phyloP scores from a whole-genome alignment of 2,888 invertebrate species.

The Cosmopolites sordidus region DNA sequence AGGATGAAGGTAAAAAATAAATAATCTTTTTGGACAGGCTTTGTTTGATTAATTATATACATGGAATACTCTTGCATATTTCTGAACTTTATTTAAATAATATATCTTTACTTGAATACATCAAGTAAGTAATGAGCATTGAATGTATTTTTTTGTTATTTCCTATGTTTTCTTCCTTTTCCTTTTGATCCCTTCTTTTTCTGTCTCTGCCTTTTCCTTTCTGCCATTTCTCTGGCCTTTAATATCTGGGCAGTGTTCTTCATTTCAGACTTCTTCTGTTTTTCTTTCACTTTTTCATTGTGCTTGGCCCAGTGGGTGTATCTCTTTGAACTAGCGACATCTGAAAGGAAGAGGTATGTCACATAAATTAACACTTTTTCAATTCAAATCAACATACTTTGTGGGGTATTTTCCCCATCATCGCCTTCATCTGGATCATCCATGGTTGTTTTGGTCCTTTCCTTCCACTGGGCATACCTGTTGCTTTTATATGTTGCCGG shows the following conservation, averaged over 20 bases:
- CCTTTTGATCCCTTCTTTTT: constrained; percentile 51
- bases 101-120: no score
- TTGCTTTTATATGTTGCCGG: constrained; percentile 92
- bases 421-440: constrained; percentile 50
- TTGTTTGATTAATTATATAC: no score
- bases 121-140: no score
- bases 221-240: constrained; percentile 63
- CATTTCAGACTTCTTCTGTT: constrained; percentile 58
- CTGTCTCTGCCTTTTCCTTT: constrained; percentile 57
- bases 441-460: constrained; percentile 60
- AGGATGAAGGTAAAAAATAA: constrained; percentile 30
- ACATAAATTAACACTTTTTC: neutral
- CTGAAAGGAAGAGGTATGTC: constrained; percentile 14
- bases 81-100: no score
- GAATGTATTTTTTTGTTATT: no score
- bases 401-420: constrained; percentile 40
- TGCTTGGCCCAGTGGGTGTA: constrained; percentile 76
- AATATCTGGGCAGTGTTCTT: constrained; percentile 73
- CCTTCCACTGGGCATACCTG: constrained; percentile 82
- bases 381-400: no score
- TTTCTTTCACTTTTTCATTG: constrained; percentile 66
- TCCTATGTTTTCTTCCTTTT: constrained; percentile 23
- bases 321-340: constrained; percentile 45
- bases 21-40: no score
- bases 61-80: no score